Percentiles rank a stretch among this genome's conserved stretches.
Conservation (phyloP, 1,140 invertebrate genomes). For the Drosophila truncata region DNA sequence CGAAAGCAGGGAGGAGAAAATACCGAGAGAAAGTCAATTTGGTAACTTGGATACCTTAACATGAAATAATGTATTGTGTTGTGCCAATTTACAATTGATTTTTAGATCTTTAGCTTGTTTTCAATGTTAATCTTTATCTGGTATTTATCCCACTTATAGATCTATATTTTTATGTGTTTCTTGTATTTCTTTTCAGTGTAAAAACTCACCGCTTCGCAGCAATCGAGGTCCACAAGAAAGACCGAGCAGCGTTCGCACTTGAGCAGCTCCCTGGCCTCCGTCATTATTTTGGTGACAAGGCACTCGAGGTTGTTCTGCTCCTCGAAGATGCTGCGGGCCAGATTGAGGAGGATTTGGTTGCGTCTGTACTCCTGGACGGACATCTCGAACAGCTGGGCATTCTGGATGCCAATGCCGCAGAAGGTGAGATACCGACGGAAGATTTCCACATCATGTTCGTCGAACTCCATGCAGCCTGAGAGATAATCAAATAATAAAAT, state of each 20-base stretch:
- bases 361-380: slow-evolving; percentile 96
- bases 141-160: not conserved
- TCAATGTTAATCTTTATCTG: not conserved
- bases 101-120: rapidly evolving
- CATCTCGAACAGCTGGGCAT: slow-evolving; percentile 97
- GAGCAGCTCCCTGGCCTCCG: slow-evolving; percentile 95
- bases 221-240: slow-evolving; percentile 94
- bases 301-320: slow-evolving; percentile 97
- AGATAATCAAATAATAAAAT: not conserved
- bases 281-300: slow-evolving; percentile 98
- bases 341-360: slow-evolving; percentile 95
- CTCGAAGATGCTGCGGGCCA: slow-evolving; percentile 95
- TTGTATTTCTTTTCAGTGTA: not conserved
- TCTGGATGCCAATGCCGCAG: slow-evolving; percentile 98
- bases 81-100: rapidly evolving
- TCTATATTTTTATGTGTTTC: not conserved
- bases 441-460: slow-evolving; percentile 94
- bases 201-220: slow-evolving; percentile 92
- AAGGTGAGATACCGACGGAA: slow-evolving; percentile 96
- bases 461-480: slow-evolving; percentile 92
- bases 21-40: not conserved
- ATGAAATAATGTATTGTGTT: not conserved
- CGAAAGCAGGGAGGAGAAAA: not conserved
- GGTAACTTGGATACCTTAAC: not conserved
- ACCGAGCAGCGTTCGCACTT: slow-evolving; percentile 97